phyloP scores from a whole-genome alignment of 2,888 invertebrate species.

The Drosophila tripunctata region DNA sequence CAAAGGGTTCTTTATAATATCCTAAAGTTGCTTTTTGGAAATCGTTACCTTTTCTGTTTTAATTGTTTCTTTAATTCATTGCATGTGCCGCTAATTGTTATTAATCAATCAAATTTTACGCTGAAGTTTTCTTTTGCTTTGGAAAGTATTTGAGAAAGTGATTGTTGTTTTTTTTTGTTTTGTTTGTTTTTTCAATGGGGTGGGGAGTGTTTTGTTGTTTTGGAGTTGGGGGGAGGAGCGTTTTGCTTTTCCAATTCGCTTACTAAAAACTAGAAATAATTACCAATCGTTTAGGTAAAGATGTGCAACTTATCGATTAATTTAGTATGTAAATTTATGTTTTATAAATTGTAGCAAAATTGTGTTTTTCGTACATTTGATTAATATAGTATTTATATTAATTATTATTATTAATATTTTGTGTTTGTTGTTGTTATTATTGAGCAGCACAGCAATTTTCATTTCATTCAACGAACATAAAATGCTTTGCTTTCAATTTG shows the following conservation, averaged over 20 bases:
- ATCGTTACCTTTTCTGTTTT: too few relatives aligned
- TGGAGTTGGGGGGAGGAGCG: constrained; percentile 15
- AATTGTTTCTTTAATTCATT: constrained; percentile 5
- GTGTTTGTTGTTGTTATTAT: constrained; percentile 68
- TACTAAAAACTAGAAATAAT: constrained; percentile 76
- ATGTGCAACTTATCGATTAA: constrained; percentile 76
- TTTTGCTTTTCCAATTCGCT: constrained; percentile 46
- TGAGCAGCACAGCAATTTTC: constrained; percentile 83
- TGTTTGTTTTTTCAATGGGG: background rate
- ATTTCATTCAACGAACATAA: constrained; percentile 62
- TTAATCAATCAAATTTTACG: background rate
- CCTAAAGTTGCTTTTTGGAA: constrained; percentile 7
- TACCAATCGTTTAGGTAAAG: constrained; percentile 82
- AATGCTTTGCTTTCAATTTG: constrained; percentile 70
- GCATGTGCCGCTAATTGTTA: constrained; percentile 47
- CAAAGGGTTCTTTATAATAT: constrained; percentile 32
- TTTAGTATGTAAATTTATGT: constrained; percentile 50
- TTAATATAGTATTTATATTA: constrained; percentile 33
- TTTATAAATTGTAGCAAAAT: constrained; percentile 68
- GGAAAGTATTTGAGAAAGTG: constrained; percentile 28
- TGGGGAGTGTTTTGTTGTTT: too few relatives aligned
- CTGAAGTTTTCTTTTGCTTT: constrained; percentile 9
- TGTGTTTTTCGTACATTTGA: constrained; percentile 34
- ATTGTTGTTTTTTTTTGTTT: constrained; percentile 15
- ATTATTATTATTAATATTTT: constrained; percentile 35